These are phyloP conservation scores for Dipodomys spectabilis DNA, from an alignment of 2,113 vertebrate genomes.

Conservation along the genomic window DNA sequence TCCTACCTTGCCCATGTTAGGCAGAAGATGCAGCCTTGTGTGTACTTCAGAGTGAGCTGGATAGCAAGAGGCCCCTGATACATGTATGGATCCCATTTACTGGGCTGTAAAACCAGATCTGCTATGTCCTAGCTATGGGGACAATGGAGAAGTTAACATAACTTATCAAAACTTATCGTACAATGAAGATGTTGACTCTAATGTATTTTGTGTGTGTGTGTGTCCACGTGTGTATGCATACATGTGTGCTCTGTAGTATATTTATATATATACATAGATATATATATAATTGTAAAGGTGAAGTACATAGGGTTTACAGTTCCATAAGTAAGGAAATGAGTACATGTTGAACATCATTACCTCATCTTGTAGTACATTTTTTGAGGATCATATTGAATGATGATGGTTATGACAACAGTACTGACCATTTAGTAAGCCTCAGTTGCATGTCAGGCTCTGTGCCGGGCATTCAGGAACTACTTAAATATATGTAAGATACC, in stretches of 20 bases:
- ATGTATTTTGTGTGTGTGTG: neutral
- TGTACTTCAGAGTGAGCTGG: neutral
- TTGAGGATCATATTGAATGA: constrained; percentile 19
- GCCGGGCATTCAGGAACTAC: neutral
- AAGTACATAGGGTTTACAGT: too few relatives aligned
- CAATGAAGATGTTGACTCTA: neutral
- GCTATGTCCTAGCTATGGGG: neutral
- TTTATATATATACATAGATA: too few relatives aligned
- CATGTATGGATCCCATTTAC: neutral
- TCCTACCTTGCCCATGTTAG: neutral
- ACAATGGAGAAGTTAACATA: neutral
- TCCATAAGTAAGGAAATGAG: too few relatives aligned
- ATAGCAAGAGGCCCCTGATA: neutral
- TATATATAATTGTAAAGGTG: too few relatives aligned
- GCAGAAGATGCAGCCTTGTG: neutral
- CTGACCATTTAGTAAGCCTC: constrained; percentile 2
- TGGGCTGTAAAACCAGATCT: neutral
- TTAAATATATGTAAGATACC: neutral
- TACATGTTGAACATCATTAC: too few relatives aligned
- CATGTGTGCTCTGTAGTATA: too few relatives aligned
- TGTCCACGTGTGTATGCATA: too few relatives aligned
- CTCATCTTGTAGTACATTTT: neutral
- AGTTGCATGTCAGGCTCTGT: neutral
- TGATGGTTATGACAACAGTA: constrained; percentile 4
- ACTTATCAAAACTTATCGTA: constrained; percentile 3